phyloP scores from a whole-genome alignment of 2,113 vertebrate genomes.

The Ophthalmotilapia sp. region DNA sequence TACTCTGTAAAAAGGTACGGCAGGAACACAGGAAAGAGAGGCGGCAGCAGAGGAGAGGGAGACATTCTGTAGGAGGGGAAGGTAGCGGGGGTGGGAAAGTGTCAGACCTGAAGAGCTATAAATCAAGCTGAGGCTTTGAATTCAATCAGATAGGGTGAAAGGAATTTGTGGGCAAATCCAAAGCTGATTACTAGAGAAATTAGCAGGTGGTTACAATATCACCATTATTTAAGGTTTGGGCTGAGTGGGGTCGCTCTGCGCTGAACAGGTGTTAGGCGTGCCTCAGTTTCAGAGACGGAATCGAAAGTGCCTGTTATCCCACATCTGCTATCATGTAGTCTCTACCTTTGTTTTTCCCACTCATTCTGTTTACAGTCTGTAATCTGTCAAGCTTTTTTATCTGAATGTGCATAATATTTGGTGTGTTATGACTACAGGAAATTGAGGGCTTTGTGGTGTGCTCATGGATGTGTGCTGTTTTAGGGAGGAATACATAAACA shows the following conservation, averaged over 20 bases:
- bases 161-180: neutral
- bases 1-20: neutral
- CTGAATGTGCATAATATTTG: neutral
- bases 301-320: neutral
- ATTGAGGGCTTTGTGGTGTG: neutral
- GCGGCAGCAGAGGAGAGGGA: neutral
- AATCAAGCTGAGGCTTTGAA: neutral
- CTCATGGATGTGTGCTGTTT: slow-evolving; percentile 5
- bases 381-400: neutral
- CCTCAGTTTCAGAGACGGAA: neutral
- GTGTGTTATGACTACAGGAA: slow-evolving; percentile 6
- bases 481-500: slow-evolving; percentile 44
- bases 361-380: neutral
- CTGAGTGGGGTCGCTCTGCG: neutral
- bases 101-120: neutral
- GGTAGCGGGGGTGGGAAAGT: neutral
- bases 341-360: neutral
- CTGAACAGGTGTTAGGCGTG: slow-evolving; percentile 17
- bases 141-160: neutral
- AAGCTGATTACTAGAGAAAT: neutral
- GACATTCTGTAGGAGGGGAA: neutral
- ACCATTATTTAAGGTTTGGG: neutral
- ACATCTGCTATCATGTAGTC: neutral
- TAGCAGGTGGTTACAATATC: neutral
- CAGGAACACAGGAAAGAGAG: neutral